Evolutionary conservation across 1,140 invertebrate genomes (phyloP).

Genomic region (Aphidius ervi): DNA sequence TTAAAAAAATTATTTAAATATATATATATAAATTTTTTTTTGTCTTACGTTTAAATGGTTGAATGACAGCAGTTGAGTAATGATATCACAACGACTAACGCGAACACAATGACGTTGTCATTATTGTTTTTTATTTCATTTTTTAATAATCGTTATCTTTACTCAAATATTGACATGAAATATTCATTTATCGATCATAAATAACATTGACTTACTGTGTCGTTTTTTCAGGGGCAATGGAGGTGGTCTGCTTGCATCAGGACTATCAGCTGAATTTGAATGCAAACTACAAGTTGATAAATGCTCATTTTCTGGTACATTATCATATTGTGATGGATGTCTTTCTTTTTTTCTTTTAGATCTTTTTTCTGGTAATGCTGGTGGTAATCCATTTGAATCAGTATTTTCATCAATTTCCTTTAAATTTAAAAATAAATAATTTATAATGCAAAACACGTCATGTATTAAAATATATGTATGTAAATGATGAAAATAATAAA

Average conservation of each 20-base stretch:
- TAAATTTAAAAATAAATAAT: conserved; percentile 4
- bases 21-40: not conserved
- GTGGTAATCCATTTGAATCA: conserved; percentile 52
- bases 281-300: conserved; percentile 56
- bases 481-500: not conserved
- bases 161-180: conserved; percentile 12
- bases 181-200: no score
- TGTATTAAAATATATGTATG: not conserved
- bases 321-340: conserved; percentile 72
- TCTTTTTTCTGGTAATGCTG: conserved; percentile 64
- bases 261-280: conserved; percentile 45
- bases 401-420: conserved; percentile 42
- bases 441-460: no score
- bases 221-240: conserved; percentile 87
- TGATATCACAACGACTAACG: conserved; percentile 9
- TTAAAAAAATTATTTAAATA: no score
- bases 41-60: not conserved
- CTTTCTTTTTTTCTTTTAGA: conserved; percentile 55
- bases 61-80: conserved; percentile 22
- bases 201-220: conserved; percentile 75
- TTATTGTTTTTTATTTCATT: no score
- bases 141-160: conserved; percentile 7
- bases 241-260: conserved; percentile 68
- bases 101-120: not conserved
- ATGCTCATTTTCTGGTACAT: conserved; percentile 61